Evolutionary conservation across 1,140 invertebrate genomes (phyloP).

Genomic region (Ditylenchus dipsaci): DNA sequence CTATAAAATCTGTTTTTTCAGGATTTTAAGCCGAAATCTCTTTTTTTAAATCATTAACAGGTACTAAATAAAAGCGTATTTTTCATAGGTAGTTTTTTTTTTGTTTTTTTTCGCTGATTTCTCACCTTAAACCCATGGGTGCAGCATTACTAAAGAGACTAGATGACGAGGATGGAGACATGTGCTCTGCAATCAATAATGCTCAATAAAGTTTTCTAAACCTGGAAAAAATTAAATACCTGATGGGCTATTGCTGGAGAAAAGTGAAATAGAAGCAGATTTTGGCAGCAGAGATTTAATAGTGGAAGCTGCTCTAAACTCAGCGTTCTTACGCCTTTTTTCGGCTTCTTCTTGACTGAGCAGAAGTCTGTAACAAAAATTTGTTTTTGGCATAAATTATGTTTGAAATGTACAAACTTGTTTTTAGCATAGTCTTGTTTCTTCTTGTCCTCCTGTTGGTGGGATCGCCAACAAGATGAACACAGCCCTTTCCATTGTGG

Average conservation of each 20-base stretch:
- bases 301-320: slow-evolving; percentile 11
- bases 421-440: slow-evolving; percentile 20
- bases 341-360: slow-evolving; percentile 22
- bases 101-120: too few species aligned
- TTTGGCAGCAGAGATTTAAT: slow-evolving; percentile 12
- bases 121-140: neutral
- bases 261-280: slow-evolving; percentile 10
- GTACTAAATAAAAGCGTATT: too few species aligned
- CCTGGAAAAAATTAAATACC: neutral
- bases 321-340: neutral
- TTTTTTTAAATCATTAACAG: too few species aligned
- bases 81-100: too few species aligned
- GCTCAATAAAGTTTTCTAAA: too few species aligned
- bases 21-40: too few species aligned
- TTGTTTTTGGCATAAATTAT: neutral
- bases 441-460: slow-evolving; percentile 36
- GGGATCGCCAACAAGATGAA: slow-evolving; percentile 74
- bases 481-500: slow-evolving; percentile 93
- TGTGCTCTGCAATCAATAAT: neutral
- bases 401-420: neutral
- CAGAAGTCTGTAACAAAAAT: slow-evolving; percentile 19
- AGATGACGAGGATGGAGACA: neutral
- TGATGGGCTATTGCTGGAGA: neutral
- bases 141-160: neutral
- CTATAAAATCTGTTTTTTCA: too few species aligned